Percentiles rank a stretch among this genome's conserved stretches.
Evolutionary conservation across 1,140 invertebrate species (phyloP).

Genomic region (Euura saliciscinereae): DNA sequence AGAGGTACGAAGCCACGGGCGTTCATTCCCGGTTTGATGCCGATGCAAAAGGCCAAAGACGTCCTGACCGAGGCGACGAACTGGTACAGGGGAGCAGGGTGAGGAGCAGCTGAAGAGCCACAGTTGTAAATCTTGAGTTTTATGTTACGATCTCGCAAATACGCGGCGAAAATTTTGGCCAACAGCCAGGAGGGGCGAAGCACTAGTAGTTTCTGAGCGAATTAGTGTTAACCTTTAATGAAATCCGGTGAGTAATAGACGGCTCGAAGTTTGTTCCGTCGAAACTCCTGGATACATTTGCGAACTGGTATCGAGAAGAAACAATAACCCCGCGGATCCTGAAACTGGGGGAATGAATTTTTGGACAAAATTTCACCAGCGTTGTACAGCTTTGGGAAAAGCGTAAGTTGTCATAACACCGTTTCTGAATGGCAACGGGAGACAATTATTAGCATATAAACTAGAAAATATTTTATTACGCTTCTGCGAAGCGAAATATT

Average conservation of each 20-base stretch:
- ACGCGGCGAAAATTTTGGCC: conserved; percentile 30
- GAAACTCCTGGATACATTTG: neutral
- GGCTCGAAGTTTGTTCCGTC: neutral
- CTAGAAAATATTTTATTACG: conserved; percentile 35
- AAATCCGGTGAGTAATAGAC: conserved; percentile 8
- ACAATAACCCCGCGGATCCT: neutral
- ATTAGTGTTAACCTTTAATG: conserved; percentile 7
- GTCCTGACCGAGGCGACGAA: conserved; percentile 10
- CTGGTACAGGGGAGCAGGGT: neutral
- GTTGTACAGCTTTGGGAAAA: neutral
- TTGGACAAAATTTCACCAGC: neutral
- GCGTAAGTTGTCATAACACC: neutral
- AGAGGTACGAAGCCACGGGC: neutral
- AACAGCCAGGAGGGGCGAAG: conserved; percentile 19
- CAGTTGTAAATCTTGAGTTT: conserved; percentile 38
- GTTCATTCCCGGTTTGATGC: neutral
- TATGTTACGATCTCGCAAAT: conserved; percentile 42
- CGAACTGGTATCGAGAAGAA: no score
- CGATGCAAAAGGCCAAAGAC: neutral
- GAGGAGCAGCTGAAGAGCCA: conserved; percentile 13
- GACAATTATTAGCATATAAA: conserved; percentile 37
- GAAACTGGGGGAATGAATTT: neutral
- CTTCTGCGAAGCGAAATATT: neutral
- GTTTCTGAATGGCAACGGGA: conserved; percentile 10
- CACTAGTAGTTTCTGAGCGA: neutral